Conservation (phyloP, 2,113 vertebrate species). For the Maylandia zebra region DNA sequence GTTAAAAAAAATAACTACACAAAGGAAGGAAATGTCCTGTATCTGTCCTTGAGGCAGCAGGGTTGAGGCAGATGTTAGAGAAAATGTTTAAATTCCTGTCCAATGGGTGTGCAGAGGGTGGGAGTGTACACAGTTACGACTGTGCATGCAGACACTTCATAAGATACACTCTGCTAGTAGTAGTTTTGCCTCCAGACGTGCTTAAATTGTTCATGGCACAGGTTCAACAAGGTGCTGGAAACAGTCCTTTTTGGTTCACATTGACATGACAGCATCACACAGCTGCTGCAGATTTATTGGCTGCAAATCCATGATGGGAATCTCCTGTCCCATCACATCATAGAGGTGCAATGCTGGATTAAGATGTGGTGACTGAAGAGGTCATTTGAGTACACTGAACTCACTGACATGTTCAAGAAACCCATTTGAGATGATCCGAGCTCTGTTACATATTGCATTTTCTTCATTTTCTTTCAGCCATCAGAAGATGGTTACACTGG, state of each 20-base stretch:
- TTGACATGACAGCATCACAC: neutral
- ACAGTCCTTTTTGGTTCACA: neutral
- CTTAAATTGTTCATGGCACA: neutral
- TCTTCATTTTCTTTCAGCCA: neutral
- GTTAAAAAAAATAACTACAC: neutral
- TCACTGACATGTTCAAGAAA: neutral
- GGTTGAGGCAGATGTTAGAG: neutral
- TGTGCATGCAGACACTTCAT: neutral
- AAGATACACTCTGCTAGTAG: neutral
- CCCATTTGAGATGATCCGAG: neutral
- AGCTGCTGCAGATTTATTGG: neutral
- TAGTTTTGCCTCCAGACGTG: neutral
- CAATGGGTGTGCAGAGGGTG: neutral
- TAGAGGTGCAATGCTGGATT: neutral
- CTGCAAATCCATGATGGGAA: neutral
- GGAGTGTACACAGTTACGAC: neutral
- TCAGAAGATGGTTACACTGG: neutral
- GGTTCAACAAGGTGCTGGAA: neutral
- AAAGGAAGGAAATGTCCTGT: neutral
- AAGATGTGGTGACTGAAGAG: neutral
- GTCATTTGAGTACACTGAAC: neutral
- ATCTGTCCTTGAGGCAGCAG: neutral
- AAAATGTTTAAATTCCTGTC: neutral
- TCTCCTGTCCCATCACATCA: neutral
- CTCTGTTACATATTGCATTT: neutral